A percentile compares a stretch with the other conserved stretches of the same genome.
Evolutionary conservation across 1,140 invertebrate genomes (phyloP).

Genomic region (Cephus cinctus): DNA sequence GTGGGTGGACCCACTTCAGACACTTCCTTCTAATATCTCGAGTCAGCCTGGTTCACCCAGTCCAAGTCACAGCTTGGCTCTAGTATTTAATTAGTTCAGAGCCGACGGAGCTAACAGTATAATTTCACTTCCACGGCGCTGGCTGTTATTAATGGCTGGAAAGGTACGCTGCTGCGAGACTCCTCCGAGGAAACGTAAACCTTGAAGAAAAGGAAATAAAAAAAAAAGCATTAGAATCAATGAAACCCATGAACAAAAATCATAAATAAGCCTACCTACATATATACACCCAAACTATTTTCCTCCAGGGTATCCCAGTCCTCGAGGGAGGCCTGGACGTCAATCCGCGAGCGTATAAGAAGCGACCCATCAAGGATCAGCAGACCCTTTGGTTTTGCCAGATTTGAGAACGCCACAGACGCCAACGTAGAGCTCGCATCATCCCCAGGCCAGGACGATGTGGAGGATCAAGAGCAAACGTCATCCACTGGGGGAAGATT

Average conservation of each 20-base stretch:
- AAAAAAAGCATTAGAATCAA: too few relatives aligned
- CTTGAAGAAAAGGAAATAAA: too few relatives aligned
- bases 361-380: constrained; percentile 15
- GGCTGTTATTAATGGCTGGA: too few relatives aligned
- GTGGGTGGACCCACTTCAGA: not conserved
- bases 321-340: constrained; percentile 27
- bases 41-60: not conserved
- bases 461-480: constrained; percentile 4
- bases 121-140: constrained; percentile 8
- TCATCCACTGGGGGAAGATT: constrained; percentile 38
- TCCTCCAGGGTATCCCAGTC: not conserved
- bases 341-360: constrained; percentile 21
- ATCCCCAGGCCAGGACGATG: not conserved
- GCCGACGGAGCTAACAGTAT: constrained; percentile 14
- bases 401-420: constrained; percentile 48
- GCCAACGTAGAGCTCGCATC: constrained; percentile 38
- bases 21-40: constrained; percentile 1
- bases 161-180: too few relatives aligned
- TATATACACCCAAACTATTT: not conserved
- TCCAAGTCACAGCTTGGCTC: constrained; percentile 3
- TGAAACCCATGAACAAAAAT: too few relatives aligned
- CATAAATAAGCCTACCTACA: too few relatives aligned
- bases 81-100: constrained; percentile 28
- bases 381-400: constrained; percentile 40
- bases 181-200: too few relatives aligned